Percentiles rank a stretch among this genome's conserved stretches.
These are phyloP conservation scores for Belgica antarctica DNA, from an alignment of 2,888 invertebrate genomes.

Conservation along the genomic window DNA sequence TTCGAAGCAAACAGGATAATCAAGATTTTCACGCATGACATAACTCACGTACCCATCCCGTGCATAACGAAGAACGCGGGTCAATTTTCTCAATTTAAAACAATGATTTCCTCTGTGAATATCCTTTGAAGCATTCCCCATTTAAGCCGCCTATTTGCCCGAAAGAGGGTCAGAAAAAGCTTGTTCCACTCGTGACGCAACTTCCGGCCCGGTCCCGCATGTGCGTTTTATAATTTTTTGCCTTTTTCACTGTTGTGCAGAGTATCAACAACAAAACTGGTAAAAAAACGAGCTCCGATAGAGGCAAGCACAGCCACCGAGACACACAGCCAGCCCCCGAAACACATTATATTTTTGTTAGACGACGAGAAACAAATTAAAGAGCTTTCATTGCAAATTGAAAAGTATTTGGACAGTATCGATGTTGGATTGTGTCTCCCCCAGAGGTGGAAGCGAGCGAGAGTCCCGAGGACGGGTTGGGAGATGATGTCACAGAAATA, in stretches of 20 bases:
- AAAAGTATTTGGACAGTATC: constrained; percentile 28
- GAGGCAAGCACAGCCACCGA: background rate
- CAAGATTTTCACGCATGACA: too few relatives aligned
- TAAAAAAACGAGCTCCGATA: constrained; percentile 6
- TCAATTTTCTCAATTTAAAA: too few relatives aligned
- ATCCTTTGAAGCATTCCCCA: too few relatives aligned
- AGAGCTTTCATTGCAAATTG: constrained; percentile 32
- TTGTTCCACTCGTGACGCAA: too few relatives aligned
- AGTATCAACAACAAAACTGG: constrained; percentile 20
- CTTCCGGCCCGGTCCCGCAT: too few relatives aligned
- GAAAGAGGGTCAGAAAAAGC: too few relatives aligned
- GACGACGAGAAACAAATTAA: constrained; percentile 28
- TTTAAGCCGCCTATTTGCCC: too few relatives aligned
- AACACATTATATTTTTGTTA: constrained; percentile 8
- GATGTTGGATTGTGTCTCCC: background rate
- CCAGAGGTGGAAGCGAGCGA: background rate
- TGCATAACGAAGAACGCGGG: too few relatives aligned
- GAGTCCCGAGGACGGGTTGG: background rate
- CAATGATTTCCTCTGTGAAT: too few relatives aligned
- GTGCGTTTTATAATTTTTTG: constrained; percentile 19
- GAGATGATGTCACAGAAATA: constrained; percentile 19
- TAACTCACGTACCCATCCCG: too few relatives aligned
- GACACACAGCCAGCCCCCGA: background rate
- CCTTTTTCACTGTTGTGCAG: constrained; percentile 3
- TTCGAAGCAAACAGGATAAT: too few relatives aligned